phyloP scores from a whole-genome alignment of 64 coral and sea anemone genomes.

The Catalaphyllia jardinei region DNA sequence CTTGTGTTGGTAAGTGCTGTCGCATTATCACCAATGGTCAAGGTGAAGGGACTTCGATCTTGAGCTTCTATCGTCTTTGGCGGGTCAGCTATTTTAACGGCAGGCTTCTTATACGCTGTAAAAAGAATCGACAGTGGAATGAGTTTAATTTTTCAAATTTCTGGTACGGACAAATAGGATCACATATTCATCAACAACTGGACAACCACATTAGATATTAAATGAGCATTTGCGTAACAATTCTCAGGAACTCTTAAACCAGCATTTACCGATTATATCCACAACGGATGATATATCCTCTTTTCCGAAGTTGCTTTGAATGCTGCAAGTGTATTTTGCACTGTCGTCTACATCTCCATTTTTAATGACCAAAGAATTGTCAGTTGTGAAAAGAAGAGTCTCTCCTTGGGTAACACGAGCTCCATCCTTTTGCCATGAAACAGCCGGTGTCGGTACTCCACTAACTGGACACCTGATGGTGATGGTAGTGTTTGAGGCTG shows the following conservation, averaged over 20 bases:
- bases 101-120: neutral
- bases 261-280: conserved; percentile 66
- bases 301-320: conserved; percentile 41
- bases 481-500: conserved; percentile 56
- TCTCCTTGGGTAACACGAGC: conserved; percentile 14
- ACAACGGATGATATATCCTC: conserved; percentile 33
- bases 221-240: too few species aligned
- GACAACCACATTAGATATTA: too few species aligned
- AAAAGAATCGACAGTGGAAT: too few species aligned
- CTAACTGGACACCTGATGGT: conserved; percentile 69
- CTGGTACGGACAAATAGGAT: too few species aligned
- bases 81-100: neutral
- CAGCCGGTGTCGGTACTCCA: conserved; percentile 72
- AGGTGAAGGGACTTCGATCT: conserved; percentile 22
- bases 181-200: too few species aligned
- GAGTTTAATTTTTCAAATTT: too few species aligned
- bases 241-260: too few species aligned
- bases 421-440: conserved; percentile 82
- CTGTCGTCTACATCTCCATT: conserved; percentile 18
- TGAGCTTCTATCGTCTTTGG: conserved; percentile 41
- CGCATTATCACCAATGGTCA: conserved; percentile 57
- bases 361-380: conserved; percentile 58
- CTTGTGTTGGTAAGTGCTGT: conserved; percentile 60
- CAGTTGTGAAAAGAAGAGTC: neutral
- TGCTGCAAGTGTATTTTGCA: conserved; percentile 61